Conservation (phyloP, 1,140 invertebrate species). For the Pseudomyrmex concolor region DNA sequence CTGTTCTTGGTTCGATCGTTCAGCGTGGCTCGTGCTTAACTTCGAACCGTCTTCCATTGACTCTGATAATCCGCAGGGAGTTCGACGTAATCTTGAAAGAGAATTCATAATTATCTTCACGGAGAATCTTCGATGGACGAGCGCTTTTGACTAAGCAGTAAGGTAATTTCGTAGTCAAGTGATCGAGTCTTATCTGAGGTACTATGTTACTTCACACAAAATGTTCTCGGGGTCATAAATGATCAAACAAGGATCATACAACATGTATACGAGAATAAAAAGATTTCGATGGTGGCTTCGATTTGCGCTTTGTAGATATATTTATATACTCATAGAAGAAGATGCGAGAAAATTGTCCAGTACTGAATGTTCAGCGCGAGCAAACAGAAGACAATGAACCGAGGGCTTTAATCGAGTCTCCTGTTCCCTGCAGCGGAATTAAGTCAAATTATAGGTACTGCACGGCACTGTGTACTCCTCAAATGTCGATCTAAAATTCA, state of each 20-base stretch:
- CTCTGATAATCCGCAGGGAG: constrained; percentile 68
- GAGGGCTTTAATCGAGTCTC: constrained; percentile 83
- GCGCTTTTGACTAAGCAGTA: constrained; percentile 22
- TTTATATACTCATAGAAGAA: constrained; percentile 12
- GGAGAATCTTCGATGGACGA: constrained; percentile 58
- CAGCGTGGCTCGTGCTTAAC: constrained; percentile 58
- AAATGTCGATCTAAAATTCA: constrained; percentile 80
- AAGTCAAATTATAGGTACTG: constrained; percentile 82
- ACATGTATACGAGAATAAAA: not conserved
- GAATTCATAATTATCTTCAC: constrained; percentile 76
- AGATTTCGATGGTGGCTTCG: not conserved
- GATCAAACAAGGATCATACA: constrained; percentile 10
- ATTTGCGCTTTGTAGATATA: not conserved
- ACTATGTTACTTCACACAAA: not conserved
- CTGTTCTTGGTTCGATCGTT: constrained; percentile 59
- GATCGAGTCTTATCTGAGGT: constrained; percentile 31
- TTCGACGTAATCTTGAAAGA: constrained; percentile 71
- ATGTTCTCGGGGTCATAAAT: constrained; percentile 6
- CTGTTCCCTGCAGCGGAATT: constrained; percentile 82
- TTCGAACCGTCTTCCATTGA: constrained; percentile 74
- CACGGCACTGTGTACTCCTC: constrained; percentile 74
- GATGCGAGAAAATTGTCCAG: constrained; percentile 77
- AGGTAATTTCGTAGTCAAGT: constrained; percentile 42
- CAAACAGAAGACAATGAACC: constrained; percentile 83
- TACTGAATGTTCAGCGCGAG: constrained; percentile 77